A percentile compares a stretch with the other conserved stretches of the same genome.
Evolutionary conservation across 2,888 invertebrate genomes (phyloP).

Genomic region (Lepidonotus clava): DNA sequence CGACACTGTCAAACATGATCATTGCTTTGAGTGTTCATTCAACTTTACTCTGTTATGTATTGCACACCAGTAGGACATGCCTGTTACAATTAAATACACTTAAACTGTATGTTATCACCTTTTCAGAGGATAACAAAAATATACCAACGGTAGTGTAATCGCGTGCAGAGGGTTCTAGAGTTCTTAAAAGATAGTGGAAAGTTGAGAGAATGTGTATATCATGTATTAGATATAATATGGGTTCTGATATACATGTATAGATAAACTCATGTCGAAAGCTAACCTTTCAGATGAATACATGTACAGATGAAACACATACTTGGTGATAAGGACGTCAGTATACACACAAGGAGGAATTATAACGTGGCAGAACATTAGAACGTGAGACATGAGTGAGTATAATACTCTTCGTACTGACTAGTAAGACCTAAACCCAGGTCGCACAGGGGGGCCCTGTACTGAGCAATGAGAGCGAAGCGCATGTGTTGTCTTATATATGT

Average conservation of each 20-base stretch:
- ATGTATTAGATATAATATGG: background rate
- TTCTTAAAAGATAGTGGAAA: background rate
- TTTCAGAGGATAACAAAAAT: background rate
- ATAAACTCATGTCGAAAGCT: background rate
- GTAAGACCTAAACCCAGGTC: slow-evolving; percentile 15
- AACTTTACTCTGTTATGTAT: background rate
- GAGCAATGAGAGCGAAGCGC: background rate
- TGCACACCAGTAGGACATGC: background rate
- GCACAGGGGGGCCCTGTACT: background rate
- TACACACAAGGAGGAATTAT: background rate
- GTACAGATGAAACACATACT: slow-evolving; percentile 17
- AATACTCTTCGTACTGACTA: background rate
- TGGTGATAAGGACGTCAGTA: background rate
- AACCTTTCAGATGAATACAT: slow-evolving; percentile 12
- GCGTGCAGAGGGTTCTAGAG: background rate
- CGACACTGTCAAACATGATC: background rate
- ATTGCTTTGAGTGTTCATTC: background rate
- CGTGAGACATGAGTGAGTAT: background rate
- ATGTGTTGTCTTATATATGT: too few species aligned
- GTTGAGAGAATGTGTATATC: slow-evolving; percentile 7
- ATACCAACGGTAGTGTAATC: background rate
- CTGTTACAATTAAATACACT: background rate
- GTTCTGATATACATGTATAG: slow-evolving; percentile 3
- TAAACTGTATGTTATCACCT: background rate
- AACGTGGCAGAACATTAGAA: background rate